A percentile compares a stretch with the other conserved stretches of the same genome.
These are phyloP conservation scores for Notolepis coatsorum DNA, from an alignment of 2,797 vertebrate genomes.

Conservation along the genomic window DNA sequence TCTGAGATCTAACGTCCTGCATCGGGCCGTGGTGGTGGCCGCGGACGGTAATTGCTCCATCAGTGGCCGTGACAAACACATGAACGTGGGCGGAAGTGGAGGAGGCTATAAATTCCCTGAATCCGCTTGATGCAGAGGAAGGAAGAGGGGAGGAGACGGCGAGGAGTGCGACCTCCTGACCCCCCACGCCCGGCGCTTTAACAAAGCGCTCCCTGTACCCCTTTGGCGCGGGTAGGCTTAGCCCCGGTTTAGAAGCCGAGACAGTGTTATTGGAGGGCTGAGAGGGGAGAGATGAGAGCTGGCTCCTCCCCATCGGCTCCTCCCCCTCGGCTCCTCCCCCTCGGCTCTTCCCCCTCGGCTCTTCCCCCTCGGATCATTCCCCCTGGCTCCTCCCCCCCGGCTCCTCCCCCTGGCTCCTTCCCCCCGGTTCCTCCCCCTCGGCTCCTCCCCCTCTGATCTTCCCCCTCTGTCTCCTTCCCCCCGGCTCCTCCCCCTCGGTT, in stretches of 20 bases:
- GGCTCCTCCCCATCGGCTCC: too few species aligned
- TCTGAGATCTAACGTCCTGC: conserved; percentile 30
- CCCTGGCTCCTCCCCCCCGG: too few species aligned
- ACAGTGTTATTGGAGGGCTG: conserved; percentile 27
- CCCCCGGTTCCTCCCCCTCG: too few species aligned
- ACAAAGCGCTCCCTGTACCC: conserved; percentile 31
- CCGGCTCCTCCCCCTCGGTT: too few species aligned
- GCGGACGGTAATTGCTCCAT: conserved; percentile 33
- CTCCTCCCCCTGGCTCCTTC: too few species aligned
- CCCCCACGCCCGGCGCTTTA: conserved; percentile 19
- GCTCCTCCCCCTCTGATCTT: too few species aligned
- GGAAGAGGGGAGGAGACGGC: background rate
- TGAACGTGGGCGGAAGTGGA: conserved; percentile 8
- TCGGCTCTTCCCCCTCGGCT: too few species aligned
- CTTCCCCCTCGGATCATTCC: too few species aligned
- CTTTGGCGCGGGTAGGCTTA: background rate
- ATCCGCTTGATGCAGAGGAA: conserved; percentile 9
- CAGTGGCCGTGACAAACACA: background rate
- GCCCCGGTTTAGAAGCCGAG: conserved; percentile 26
- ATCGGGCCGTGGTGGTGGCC: background rate
- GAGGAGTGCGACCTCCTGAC: conserved; percentile 21
- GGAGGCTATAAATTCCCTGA: background rate
- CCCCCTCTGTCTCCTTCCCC: too few species aligned
- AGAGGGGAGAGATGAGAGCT: conserved; percentile 2
- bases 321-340: too few species aligned